phyloP scores from a whole-genome alignment of 2,888 invertebrate species.

The Sipha maydis region DNA sequence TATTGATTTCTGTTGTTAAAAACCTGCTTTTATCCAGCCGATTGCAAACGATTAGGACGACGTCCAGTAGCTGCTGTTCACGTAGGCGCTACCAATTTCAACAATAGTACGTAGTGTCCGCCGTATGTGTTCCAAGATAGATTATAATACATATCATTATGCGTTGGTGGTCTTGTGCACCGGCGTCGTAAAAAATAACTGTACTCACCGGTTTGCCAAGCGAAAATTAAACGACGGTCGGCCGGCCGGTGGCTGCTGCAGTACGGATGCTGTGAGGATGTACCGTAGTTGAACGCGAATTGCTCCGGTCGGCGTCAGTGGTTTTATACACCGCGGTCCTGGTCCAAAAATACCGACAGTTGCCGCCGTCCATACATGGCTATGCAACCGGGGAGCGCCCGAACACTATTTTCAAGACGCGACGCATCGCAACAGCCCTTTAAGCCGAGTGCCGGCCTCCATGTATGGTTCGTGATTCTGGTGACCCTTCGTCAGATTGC shows the following conservation, averaged over 20 bases:
- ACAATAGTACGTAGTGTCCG: too few relatives aligned
- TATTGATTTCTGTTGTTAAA: too few relatives aligned
- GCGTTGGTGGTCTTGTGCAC: too few relatives aligned
- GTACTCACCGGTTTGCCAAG: slow-evolving; percentile 37
- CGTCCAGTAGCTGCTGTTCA: background rate
- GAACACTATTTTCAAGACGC: slow-evolving; percentile 61
- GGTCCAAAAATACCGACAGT: slow-evolving; percentile 50
- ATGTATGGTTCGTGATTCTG: slow-evolving; percentile 32
- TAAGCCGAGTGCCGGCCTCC: slow-evolving; percentile 6
- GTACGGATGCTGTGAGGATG: too few relatives aligned
- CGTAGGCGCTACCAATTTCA: too few relatives aligned
- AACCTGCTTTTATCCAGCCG: too few relatives aligned
- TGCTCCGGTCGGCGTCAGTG: slow-evolving; percentile 23
- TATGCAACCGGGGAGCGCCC: slow-evolving; percentile 51
- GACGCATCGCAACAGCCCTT: slow-evolving; percentile 19
- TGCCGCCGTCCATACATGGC: slow-evolving; percentile 61
- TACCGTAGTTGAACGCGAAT: slow-evolving; percentile 44
- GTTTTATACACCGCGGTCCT: slow-evolving; percentile 46
- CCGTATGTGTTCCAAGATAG: too few relatives aligned
- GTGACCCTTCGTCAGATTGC: slow-evolving; percentile 43
- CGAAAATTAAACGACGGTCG: slow-evolving; percentile 20
- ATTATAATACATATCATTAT: too few relatives aligned
- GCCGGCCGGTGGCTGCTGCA: slow-evolving; percentile 37
- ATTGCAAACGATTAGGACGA: too few relatives aligned
- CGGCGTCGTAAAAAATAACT: too few relatives aligned